Evolutionary conservation across 2,888 invertebrate species (phyloP).

Genomic region (Drosophila greeni): DNA sequence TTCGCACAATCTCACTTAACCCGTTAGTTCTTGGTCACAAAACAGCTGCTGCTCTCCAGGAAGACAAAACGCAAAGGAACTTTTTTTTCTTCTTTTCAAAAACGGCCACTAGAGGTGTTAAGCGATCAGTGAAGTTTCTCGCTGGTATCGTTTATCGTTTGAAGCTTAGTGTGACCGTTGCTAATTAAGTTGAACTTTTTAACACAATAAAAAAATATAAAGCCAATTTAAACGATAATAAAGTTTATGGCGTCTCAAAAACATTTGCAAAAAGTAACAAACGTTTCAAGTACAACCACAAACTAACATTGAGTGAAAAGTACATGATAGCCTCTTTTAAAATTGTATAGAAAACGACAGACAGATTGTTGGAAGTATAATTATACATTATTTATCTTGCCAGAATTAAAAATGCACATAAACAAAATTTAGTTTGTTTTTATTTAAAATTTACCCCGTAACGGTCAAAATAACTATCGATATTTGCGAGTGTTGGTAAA

Average conservation of each 20-base stretch:
- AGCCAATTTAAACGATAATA: background rate
- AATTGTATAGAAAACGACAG: background rate
- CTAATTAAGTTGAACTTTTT: background rate
- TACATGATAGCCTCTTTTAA: background rate
- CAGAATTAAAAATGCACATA: background rate
- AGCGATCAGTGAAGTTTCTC: background rate
- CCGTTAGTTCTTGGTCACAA: background rate
- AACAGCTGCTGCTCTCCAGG: background rate
- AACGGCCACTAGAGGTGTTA: constrained; percentile 9
- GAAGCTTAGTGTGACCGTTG: constrained; percentile 6
- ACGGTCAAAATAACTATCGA: background rate
- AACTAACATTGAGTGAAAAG: background rate
- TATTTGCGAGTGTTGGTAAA: background rate
- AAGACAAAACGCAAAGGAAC: constrained; percentile 8
- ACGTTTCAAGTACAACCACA: background rate
- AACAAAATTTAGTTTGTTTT: too few relatives aligned
- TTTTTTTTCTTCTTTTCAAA: constrained; percentile 9
- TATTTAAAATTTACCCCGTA: background rate
- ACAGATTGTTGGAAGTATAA: background rate
- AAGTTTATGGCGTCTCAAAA: background rate
- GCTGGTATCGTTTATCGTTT: background rate
- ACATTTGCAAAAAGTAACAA: background rate
- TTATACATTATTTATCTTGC: background rate
- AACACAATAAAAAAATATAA: constrained; percentile 7
- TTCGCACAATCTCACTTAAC: background rate